Evolutionary conservation across 2,888 invertebrate species (phyloP).

Genomic region (Andrena trimmerana): DNA sequence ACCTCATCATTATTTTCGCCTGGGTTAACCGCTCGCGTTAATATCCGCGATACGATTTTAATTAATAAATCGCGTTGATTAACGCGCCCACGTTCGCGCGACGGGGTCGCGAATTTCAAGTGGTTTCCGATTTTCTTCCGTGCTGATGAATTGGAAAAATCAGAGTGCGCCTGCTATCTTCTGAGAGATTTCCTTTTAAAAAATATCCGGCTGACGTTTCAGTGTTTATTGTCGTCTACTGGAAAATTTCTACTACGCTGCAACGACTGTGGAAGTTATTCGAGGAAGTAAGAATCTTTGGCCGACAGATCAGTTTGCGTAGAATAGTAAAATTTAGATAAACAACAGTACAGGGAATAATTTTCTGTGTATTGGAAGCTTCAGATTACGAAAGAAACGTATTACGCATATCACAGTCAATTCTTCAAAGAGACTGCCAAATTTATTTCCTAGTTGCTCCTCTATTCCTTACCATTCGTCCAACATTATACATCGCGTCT

Average conservation of each 20-base stretch:
- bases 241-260: neutral
- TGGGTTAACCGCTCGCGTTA: constrained; percentile 31
- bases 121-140: constrained; percentile 4
- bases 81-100: constrained; percentile 16
- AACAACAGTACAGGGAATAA: no score
- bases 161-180: neutral
- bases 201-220: neutral
- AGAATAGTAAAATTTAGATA: no score
- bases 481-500: neutral
- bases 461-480: neutral
- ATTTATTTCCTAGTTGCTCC: neutral
- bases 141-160: neutral
- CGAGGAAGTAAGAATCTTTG: no score
- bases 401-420: neutral
- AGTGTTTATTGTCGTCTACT: neutral
- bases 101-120: neutral
- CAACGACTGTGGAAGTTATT: no score
- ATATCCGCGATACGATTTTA: constrained; percentile 54
- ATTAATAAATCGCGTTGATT: constrained; percentile 54
- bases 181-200: neutral
- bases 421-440: neutral
- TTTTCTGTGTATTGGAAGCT: no score
- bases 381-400: no score
- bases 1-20: constrained; percentile 59
- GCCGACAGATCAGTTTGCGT: no score